A percentile compares a stretch with the other conserved stretches of the same genome.
Evolutionary conservation across 2,797 vertebrate genomes (phyloP).

Genomic region (Harpagifer antarcticus): DNA sequence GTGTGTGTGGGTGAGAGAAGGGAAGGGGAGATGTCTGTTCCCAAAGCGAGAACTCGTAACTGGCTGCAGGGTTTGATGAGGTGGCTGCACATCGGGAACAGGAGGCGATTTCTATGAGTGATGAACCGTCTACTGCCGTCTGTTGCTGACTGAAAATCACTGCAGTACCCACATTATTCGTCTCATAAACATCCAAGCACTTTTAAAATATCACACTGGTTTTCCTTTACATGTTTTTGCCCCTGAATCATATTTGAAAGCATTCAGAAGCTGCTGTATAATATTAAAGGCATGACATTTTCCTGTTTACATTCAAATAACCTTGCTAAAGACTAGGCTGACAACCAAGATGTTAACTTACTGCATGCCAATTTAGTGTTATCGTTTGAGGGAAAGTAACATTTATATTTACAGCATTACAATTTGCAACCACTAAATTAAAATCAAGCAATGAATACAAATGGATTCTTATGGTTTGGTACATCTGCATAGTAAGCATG

Average conservation of each 20-base stretch:
- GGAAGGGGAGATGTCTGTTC: slow-evolving; percentile 15
- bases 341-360: neutral
- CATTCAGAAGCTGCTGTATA: neutral
- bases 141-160: slow-evolving; percentile 36
- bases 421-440: neutral
- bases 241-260: neutral
- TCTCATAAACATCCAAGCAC: slow-evolving; percentile 17
- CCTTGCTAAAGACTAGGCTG: neutral
- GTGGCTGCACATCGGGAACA: slow-evolving; percentile 42
- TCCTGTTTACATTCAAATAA: neutral
- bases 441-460: neutral
- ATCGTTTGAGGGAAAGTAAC: neutral
- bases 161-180: slow-evolving; percentile 14
- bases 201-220: slow-evolving; percentile 3
- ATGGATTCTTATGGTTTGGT: neutral
- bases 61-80: slow-evolving; percentile 47
- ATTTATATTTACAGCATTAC: neutral
- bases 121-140: slow-evolving; percentile 45
- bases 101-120: slow-evolving; percentile 45
- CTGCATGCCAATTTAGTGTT: neutral
- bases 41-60: slow-evolving; percentile 35
- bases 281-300: neutral
- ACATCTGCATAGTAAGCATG: neutral
- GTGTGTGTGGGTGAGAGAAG: neutral
- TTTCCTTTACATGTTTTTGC: neutral